phyloP scores from a whole-genome alignment of 35 echinoderm and acorn worm genomes.

The Strongylocentrotus purpuratus region DNA sequence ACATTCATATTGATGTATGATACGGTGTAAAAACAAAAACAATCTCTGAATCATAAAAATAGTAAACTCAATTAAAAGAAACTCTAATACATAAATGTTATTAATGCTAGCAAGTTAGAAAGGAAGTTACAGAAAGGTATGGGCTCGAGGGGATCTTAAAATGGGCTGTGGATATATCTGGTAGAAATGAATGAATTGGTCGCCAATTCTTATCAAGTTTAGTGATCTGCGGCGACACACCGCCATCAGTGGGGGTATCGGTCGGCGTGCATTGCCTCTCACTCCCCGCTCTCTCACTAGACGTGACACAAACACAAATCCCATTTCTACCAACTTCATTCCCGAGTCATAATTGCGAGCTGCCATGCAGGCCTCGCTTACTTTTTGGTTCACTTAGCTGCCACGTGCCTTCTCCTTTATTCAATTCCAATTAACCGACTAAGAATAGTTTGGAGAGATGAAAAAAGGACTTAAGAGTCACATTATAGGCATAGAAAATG shows the following conservation, averaged over 20 bases:
- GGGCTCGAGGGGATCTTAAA: not conserved
- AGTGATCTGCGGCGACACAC: not conserved
- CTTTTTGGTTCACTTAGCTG: not conserved
- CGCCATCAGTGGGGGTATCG: not conserved
- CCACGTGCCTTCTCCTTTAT: constrained; percentile 28
- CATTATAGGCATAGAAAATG: not conserved
- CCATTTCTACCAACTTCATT: not conserved
- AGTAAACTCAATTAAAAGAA: not conserved
- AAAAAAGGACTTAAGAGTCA: not conserved
- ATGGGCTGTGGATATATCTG: not conserved
- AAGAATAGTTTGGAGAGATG: not conserved
- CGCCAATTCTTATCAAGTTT: not conserved
- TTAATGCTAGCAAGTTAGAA: not conserved
- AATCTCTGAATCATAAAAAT: not conserved
- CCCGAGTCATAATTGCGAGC: not conserved
- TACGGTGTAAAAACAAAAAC: no score
- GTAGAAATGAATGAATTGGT: not conserved
- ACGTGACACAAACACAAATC: not conserved
- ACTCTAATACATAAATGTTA: not conserved
- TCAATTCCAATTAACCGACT: constrained; percentile 14
- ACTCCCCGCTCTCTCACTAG: not conserved
- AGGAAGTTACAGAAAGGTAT: not conserved
- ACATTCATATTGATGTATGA: no score
- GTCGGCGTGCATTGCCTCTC: not conserved
- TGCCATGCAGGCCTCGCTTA: not conserved